A percentile compares a stretch with the other conserved stretches of the same genome.
These are phyloP conservation scores for Erebia ligea DNA, from an alignment of 2,888 invertebrate species.

Conservation along the genomic window DNA sequence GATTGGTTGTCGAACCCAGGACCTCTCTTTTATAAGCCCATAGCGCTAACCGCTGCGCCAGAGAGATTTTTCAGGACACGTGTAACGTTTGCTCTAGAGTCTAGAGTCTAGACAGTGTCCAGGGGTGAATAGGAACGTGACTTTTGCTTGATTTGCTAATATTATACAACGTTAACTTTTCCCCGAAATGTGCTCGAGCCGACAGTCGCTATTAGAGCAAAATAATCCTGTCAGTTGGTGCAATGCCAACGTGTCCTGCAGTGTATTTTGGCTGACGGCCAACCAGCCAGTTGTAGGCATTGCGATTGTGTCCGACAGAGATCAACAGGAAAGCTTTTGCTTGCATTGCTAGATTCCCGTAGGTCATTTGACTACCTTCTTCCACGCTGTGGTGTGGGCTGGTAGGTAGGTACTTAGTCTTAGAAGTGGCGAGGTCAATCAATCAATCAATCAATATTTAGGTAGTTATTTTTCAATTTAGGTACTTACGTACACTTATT, in stretches of 20 bases:
- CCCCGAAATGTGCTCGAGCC: conserved; percentile 22
- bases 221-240: conserved; percentile 48
- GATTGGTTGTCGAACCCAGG: no score
- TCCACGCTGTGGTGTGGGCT: no score
- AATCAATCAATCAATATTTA: no score
- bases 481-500: no score
- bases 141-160: conserved; percentile 22
- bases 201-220: conserved; percentile 43
- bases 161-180: conserved; percentile 24
- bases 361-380: no score
- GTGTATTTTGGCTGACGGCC: conserved; percentile 63
- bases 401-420: no score
- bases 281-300: conserved; percentile 65
- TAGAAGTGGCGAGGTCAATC: no score
- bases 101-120: conserved; percentile 16
- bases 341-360: conserved; percentile 19
- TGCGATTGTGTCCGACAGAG: conserved; percentile 40
- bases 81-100: conserved; percentile 7
- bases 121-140: conserved; percentile 15
- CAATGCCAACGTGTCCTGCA: conserved; percentile 65
- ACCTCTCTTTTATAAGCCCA: no score
- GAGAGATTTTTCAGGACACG: background rate
- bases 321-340: conserved; percentile 38
- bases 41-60: no score
- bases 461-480: no score